Base-by-base conservation (phyloP, 2,888 invertebrate genomes). In the Synergus umbraculus region DNA sequence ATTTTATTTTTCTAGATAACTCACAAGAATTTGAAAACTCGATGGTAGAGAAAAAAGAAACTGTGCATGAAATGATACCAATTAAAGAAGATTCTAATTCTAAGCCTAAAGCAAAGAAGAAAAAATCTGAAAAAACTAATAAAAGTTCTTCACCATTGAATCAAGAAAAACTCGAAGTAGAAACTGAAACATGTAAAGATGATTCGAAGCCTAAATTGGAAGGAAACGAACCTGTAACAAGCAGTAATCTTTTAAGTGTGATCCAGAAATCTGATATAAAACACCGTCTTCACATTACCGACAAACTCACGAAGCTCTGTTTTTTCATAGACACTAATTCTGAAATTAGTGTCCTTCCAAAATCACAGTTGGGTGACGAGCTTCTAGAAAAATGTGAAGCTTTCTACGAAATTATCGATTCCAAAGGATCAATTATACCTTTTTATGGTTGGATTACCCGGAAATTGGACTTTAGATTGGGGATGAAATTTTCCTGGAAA, bases 311-410 rank as follows among this genome's bases (percentile, higher is more conserved):
- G 13, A 41, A 66, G 9, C 43, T 66, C n/a, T 41, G n/a, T n/a
- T 66, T 66, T 66, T 4, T 66, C 10, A n/a, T 66, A 15, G 41
- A 66, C 41, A 15, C 9, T 8, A 4, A 18, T 8, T 66, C 65
- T 15, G 41, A 66, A 66, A 66, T 66, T 9, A 66, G 65, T 41
- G 65, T 66, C 37, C 43, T 66, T n/a, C 65, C 65, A 41, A n/a
- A 8, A 41, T 66, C 65, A 41, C 9, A 66, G 43, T 43, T 66
- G 8, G 65, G 41, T 66, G n/a, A 66, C 9, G 2, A 41, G 2
- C n/a, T 15, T n/a, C n/a, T 66, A 2, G 65, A 66, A 41, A 41
- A 15, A 9, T 5, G 7, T n/a, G n/a, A 18, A 15, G 41, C 3
- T 66, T n/a, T n/a, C n/a, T 43, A 41, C 15, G 65, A 66, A 43